Conservation (phyloP, 1,140 invertebrate genomes). For the Drosophila miranda region DNA sequence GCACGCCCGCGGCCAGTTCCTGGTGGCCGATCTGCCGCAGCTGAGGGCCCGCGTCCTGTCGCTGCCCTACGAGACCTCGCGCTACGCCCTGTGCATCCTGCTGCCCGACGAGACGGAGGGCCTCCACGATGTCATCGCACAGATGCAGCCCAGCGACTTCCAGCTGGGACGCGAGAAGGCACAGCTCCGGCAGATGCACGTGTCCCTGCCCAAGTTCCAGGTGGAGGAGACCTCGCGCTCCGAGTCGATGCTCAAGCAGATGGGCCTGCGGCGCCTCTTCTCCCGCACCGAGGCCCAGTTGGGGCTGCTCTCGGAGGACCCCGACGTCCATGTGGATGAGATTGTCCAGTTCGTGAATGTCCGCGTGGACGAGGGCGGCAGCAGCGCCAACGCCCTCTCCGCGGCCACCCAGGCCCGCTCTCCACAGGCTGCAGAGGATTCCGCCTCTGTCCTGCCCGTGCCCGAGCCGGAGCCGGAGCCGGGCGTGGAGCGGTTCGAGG, state of each 20-base stretch:
- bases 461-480: slow-evolving; percentile 63
- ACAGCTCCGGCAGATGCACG: slow-evolving; percentile 55
- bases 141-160: slow-evolving; percentile 66
- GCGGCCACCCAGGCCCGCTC: slow-evolving; percentile 57
- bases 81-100: slow-evolving; percentile 84
- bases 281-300: slow-evolving; percentile 84
- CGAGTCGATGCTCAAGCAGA: slow-evolving; percentile 76
- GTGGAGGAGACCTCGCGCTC: slow-evolving; percentile 77
- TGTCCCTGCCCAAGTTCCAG: slow-evolving; percentile 75
- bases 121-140: slow-evolving; percentile 75
- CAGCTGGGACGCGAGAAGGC: slow-evolving; percentile 35
- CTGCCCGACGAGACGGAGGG: slow-evolving; percentile 84
- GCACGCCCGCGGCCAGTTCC: slow-evolving; percentile 83
- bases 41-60: slow-evolving; percentile 84
- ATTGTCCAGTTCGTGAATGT: slow-evolving; percentile 86
- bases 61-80: slow-evolving; percentile 85
- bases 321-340: slow-evolving; percentile 84
- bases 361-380: slow-evolving; percentile 83
- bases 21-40: slow-evolving; percentile 83
- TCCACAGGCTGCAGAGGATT: slow-evolving; percentile 24
- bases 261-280: slow-evolving; percentile 85
- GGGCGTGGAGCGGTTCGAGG: slow-evolving; percentile 83
- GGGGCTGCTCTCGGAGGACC: slow-evolving; percentile 83
- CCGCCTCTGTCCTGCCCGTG: slow-evolving; percentile 38
- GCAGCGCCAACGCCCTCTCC: slow-evolving; percentile 63